A percentile compares a stretch with the other conserved stretches of the same genome.
Evolutionary conservation across 2,113 vertebrate genomes (phyloP).

Genomic region (Hiodon alosoides): DNA sequence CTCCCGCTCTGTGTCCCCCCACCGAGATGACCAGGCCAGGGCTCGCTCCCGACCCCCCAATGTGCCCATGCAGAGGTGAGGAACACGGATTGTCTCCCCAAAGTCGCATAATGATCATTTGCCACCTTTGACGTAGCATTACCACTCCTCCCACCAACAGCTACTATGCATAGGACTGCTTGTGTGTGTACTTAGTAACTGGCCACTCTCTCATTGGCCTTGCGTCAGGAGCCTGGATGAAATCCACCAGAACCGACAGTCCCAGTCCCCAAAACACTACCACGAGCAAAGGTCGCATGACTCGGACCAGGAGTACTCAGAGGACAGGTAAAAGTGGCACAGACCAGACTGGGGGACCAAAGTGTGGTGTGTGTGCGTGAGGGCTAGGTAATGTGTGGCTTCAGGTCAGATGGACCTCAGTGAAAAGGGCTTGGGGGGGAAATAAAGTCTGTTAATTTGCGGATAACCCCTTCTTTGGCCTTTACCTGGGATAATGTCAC

Average conservation of each 20-base stretch:
- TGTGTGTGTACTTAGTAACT: background rate
- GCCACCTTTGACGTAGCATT: background rate
- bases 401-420: too few species aligned
- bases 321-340: constrained; percentile 80
- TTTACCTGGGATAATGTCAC: too few species aligned
- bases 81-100: too few species aligned
- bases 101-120: too few species aligned
- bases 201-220: background rate
- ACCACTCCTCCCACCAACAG: background rate
- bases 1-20: constrained; percentile 93
- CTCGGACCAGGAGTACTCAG: constrained; percentile 88
- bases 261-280: constrained; percentile 85
- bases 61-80: constrained; percentile 96
- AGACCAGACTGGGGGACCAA: background rate
- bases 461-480: too few species aligned
- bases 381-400: too few species aligned
- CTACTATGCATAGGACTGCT: background rate
- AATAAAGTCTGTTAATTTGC: too few species aligned
- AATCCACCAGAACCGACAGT: constrained; percentile 92
- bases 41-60: constrained; percentile 87
- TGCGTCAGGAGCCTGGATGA: constrained; percentile 89
- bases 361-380: too few species aligned
- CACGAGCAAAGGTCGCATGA: constrained; percentile 80
- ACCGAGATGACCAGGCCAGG: constrained; percentile 87
- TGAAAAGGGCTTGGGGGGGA: too few species aligned